phyloP scores from a whole-genome alignment of 2,113 vertebrate genomes.

The Ammospiza nelsoni region DNA sequence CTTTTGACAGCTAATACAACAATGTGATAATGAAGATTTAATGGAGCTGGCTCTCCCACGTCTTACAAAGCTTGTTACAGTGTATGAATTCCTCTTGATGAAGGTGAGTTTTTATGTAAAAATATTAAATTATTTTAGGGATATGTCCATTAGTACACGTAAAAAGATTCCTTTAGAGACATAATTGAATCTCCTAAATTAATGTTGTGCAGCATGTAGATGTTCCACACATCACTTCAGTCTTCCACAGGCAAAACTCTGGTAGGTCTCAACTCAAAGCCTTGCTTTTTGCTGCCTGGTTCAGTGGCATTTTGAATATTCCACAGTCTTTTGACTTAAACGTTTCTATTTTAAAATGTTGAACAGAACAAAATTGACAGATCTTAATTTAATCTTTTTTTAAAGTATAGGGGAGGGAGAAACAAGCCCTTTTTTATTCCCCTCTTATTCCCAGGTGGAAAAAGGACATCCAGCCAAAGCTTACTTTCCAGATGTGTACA shows the following conservation, averaged over 20 bases:
- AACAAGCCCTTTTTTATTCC: not conserved
- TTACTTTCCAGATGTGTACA: conserved; percentile 89
- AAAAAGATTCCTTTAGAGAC: not conserved
- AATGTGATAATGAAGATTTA: conserved; percentile 87
- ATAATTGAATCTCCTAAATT: not conserved
- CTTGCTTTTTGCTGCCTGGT: not conserved
- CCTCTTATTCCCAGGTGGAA: conserved; percentile 79
- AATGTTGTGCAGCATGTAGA: not conserved
- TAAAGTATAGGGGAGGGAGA: not conserved
- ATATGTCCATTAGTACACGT: not conserved
- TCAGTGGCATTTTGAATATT: not conserved
- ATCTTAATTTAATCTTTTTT: not conserved
- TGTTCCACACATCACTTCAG: not conserved
- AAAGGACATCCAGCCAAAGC: conserved; percentile 74
- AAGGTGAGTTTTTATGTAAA: conserved; percentile 79
- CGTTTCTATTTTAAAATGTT: not conserved
- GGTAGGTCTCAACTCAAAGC: not conserved
- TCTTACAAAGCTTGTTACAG: conserved; percentile 84
- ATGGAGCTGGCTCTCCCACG: conserved; percentile 89
- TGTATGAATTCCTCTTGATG: conserved; percentile 91
- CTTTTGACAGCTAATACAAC: conserved; percentile 81
- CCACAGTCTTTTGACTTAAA: not conserved
- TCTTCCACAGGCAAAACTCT: not conserved
- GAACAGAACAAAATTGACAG: not conserved
- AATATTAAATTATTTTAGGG: not conserved